These are phyloP conservation scores for Cecropterus lyciades DNA, from an alignment of 1,140 invertebrate genomes.

Conservation along the genomic window DNA sequence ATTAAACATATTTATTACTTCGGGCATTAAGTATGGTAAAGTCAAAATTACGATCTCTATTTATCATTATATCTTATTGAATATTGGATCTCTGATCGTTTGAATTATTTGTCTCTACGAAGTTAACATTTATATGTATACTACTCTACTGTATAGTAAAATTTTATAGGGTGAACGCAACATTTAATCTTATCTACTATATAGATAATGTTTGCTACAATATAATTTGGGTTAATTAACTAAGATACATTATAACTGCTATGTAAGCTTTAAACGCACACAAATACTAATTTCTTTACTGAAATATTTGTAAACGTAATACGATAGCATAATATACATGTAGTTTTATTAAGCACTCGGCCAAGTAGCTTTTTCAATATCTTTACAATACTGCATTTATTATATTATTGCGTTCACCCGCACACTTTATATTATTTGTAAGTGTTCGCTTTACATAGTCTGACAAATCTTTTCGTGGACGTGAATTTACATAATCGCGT, in stretches of 20 bases:
- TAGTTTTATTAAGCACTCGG: background rate
- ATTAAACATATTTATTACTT: conserved; percentile 2
- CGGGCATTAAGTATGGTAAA: conserved; percentile 20
- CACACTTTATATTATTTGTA: too few species aligned
- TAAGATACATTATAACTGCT: background rate
- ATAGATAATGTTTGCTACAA: too few species aligned
- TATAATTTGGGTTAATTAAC: background rate
- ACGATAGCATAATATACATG: background rate
- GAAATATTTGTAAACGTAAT: background rate
- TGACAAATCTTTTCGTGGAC: too few species aligned
- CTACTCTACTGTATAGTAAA: background rate
- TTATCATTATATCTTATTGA: conserved; percentile 4
- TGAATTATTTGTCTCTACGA: conserved; percentile 3
- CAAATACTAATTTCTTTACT: background rate
- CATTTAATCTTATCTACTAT: background rate
- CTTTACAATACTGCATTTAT: background rate
- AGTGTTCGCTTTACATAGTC: too few species aligned
- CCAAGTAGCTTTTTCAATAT: background rate
- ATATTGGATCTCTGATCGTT: conserved; percentile 8
- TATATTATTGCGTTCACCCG: conserved; percentile 1
- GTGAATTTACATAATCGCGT: too few species aligned
- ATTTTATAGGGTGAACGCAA: conserved; percentile 13
- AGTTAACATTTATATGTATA: conserved; percentile 1
- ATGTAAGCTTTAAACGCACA: background rate
- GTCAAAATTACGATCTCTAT: conserved; percentile 30